These are phyloP conservation scores for Ectropis grisescens DNA, from an alignment of 1,140 invertebrate genomes.

Conservation along the genomic window DNA sequence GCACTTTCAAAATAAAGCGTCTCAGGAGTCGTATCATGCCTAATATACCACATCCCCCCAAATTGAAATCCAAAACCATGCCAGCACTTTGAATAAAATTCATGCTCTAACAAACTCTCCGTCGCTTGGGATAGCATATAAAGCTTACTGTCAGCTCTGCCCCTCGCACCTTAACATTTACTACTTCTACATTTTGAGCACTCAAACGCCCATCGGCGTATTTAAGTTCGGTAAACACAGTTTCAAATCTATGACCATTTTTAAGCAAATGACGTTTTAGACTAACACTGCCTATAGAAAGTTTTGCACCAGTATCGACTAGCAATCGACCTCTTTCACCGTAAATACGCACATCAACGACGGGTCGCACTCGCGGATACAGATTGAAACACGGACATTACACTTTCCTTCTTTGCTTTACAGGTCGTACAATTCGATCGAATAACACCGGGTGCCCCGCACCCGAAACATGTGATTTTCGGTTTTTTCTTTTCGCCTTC, in stretches of 20 bases:
- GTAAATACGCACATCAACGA: neutral
- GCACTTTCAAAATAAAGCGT: neutral
- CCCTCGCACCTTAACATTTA: no score
- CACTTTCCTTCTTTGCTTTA: neutral
- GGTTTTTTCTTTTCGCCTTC: no score
- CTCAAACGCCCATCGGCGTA: no score
- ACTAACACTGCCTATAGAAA: constrained; percentile 11
- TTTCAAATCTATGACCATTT: constrained; percentile 7
- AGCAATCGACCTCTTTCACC: constrained; percentile 6
- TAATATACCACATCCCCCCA: no score
- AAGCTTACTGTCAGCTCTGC: no score
- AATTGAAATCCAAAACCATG: no score
- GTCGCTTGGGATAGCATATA: no score
- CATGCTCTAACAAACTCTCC: no score
- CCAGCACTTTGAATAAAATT: no score
- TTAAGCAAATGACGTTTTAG: constrained; percentile 9
- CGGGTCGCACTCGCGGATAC: neutral
- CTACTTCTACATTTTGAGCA: no score
- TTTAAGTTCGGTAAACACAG: constrained; percentile 3
- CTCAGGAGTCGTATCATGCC: neutral
- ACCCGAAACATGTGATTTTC: no score
- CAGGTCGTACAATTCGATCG: constrained; percentile 4
- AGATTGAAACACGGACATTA: constrained; percentile 1
- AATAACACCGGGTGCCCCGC: no score
- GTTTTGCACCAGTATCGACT: constrained; percentile 15